These are phyloP conservation scores for Drosophila albomicans DNA, from an alignment of 1,140 invertebrate species.

Conservation along the genomic window DNA sequence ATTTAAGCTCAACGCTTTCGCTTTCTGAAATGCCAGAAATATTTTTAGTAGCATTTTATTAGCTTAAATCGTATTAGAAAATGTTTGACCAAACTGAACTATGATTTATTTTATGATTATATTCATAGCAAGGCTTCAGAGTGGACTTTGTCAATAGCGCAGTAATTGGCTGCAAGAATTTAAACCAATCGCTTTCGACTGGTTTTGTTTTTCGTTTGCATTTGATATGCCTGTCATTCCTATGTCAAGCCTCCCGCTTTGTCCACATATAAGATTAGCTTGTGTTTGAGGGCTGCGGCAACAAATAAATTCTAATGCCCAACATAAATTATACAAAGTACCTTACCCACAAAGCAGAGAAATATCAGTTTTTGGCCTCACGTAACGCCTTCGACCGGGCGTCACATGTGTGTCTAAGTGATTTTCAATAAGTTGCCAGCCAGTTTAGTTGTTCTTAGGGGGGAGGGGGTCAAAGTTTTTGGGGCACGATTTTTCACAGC, in stretches of 20 bases:
- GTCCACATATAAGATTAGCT: conserved; percentile 37
- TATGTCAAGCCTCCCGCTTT: conserved; percentile 13
- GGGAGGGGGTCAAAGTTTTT: conserved; percentile 74
- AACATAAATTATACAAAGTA: conserved; percentile 59
- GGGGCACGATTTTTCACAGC: conserved; percentile 81
- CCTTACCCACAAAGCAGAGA: background rate
- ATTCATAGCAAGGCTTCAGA: too few species aligned
- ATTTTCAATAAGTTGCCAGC: conserved; percentile 78
- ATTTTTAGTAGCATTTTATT: too few species aligned
- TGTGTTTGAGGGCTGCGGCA: background rate
- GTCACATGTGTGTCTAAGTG: conserved; percentile 83
- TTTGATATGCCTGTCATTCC: conserved; percentile 33
- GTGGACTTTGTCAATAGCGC: too few species aligned
- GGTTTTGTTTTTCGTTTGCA: conserved; percentile 5
- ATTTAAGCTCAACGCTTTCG: conserved; percentile 31
- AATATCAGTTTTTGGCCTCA: conserved; percentile 56
- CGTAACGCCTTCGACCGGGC: conserved; percentile 55
- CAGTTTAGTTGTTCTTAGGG: conserved; percentile 8
- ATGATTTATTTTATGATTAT: too few species aligned
- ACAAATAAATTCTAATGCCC: conserved; percentile 47
- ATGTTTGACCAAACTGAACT: too few species aligned
- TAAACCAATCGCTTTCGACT: conserved; percentile 26
- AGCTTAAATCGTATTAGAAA: too few species aligned
- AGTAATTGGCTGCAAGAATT: conserved; percentile 39
- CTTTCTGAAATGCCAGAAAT: too few species aligned